A percentile compares a stretch with the other conserved stretches of the same genome.
phyloP scores from a whole-genome alignment of 2,797 vertebrate species.

The Chaenodraco wilsoni region DNA sequence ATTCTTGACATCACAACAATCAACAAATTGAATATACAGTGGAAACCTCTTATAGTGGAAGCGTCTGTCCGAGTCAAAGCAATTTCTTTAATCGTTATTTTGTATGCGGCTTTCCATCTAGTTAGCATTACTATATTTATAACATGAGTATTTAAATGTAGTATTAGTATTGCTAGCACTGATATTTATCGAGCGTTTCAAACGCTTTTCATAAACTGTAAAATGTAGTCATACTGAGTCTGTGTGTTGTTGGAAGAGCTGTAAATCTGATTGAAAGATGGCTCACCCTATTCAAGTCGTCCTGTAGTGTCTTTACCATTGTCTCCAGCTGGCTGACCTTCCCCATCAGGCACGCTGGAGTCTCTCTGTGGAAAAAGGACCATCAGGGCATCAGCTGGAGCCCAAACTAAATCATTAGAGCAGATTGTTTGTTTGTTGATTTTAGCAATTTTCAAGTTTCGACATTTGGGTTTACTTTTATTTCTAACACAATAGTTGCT shows the following conservation, averaged over 20 bases:
- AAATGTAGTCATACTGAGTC: neutral
- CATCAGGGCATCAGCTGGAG: conserved; percentile 16
- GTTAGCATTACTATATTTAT: no score
- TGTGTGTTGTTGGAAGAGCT: neutral
- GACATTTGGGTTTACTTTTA: neutral
- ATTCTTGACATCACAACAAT: neutral
- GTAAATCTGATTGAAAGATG: neutral
- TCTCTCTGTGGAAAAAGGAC: conserved; percentile 84
- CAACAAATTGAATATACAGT: neutral
- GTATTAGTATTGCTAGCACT: no score
- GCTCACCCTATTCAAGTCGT: conserved; percentile 93
- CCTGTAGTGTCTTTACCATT: conserved; percentile 93
- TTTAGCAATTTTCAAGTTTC: neutral
- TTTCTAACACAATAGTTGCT: neutral
- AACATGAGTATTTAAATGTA: no score
- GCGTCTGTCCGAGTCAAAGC: no score
- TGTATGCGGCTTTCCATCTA: no score
- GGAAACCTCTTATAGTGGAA: no score
- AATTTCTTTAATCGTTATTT: no score
- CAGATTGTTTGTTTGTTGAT: neutral
- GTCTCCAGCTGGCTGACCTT: conserved; percentile 95
- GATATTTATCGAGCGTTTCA: no score
- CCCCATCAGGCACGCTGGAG: conserved; percentile 89
- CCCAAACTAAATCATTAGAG: conserved; percentile 2
- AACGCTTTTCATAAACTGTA: no score